phyloP scores from a whole-genome alignment of 2,113 vertebrate species.

The Mormyrus lacerda region DNA sequence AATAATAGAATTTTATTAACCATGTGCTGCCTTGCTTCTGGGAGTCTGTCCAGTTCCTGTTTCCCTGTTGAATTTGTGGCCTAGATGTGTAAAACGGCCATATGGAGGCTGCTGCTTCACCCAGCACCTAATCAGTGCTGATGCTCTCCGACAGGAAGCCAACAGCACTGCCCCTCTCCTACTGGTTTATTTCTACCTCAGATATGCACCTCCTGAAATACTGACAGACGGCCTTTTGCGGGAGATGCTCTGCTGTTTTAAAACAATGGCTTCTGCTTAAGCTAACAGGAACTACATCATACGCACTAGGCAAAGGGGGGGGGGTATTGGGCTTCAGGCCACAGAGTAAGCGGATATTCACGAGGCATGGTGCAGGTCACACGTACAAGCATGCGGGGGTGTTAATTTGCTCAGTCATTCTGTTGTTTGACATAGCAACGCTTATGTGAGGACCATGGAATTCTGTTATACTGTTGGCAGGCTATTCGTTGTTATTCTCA shows the following conservation, averaged over 20 bases:
- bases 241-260: not conserved
- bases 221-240: not conserved
- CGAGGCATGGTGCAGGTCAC: not conserved
- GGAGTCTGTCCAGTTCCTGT: not conserved
- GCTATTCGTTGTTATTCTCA: not conserved
- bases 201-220: not conserved
- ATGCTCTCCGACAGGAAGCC: not conserved
- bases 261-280: not conserved
- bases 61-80: conserved; percentile 27
- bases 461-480: not conserved
- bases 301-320: not conserved
- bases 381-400: not conserved
- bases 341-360: not conserved
- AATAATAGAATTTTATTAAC: not conserved
- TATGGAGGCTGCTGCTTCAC: conserved; percentile 18
- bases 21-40: not conserved
- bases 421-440: not conserved
- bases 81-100: conserved; percentile 26
- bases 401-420: not conserved
- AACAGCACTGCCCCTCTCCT: conserved; percentile 1
- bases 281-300: not conserved
- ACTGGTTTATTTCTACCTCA: not conserved
- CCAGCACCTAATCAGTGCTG: conserved; percentile 10
- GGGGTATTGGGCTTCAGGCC: not conserved
- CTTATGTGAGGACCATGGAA: not conserved